Percentiles rank a stretch among this genome's conserved stretches.
phyloP scores from a whole-genome alignment of 1,140 invertebrate species.

The Zophobas morio region DNA sequence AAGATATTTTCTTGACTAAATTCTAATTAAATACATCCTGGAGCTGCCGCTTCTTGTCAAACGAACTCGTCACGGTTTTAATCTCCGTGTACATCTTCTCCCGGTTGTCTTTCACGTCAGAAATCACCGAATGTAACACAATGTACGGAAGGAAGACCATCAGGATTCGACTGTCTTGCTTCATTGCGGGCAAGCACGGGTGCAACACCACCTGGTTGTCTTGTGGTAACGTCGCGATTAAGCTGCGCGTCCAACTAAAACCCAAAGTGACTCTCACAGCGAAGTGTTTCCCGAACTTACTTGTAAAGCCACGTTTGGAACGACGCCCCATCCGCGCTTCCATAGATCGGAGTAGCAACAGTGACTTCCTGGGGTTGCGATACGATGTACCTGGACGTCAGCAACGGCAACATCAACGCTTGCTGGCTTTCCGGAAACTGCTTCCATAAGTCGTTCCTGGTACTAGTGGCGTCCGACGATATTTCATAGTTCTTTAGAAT shows the following conservation, averaged over 20 bases:
- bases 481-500: conserved; percentile 80
- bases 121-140: conserved; percentile 73
- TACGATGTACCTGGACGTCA: conserved; percentile 76
- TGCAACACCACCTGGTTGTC: conserved; percentile 73
- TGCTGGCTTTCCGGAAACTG: conserved; percentile 76
- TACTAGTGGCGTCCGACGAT: conserved; percentile 71
- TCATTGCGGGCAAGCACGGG: conserved; percentile 79
- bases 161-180: conserved; percentile 77
- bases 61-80: conserved; percentile 69
- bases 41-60: conserved; percentile 31
- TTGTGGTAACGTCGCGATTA: conserved; percentile 73
- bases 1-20: too few relatives aligned
- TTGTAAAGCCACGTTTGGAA: conserved; percentile 83
- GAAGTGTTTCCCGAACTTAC: conserved; percentile 66
- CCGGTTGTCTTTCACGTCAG: conserved; percentile 67
- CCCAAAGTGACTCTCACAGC: conserved; percentile 21
- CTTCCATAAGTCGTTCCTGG: conserved; percentile 77
- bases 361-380: conserved; percentile 58
- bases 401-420: conserved; percentile 80
- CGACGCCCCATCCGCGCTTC: conserved; percentile 72
- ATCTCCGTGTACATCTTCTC: conserved; percentile 72
- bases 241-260: conserved; percentile 73
- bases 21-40: too few relatives aligned
- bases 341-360: conserved; percentile 73
- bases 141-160: conserved; percentile 83